Base-by-base conservation (phyloP, 2,113 vertebrate genomes). In the Potamarius usumacintae region DNA sequence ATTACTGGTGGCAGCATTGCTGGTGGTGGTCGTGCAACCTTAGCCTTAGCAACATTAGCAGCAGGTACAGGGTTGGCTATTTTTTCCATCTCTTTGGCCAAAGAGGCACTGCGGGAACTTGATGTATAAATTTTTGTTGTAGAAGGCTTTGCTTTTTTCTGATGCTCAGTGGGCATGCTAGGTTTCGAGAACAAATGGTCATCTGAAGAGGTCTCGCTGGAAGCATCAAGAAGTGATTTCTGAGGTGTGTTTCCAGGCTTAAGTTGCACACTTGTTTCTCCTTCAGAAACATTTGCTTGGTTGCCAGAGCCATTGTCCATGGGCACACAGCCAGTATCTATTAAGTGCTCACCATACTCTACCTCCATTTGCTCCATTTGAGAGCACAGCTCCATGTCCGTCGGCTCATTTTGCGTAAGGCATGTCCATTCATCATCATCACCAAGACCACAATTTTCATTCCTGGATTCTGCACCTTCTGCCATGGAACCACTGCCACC, bases 71-170 rank as follows among this genome's bases (percentile, higher is more conserved):
- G 85, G 62, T 89, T 92, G 2, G 87, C 12, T 17, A 81, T 18
- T 18, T 90, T 92, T 86, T 95, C 95, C 0, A 97, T 89, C 22
- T 97, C 96, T 71, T 91, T 95, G 77, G 93, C 95, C 71, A 97
- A 90, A 58, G 91, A 92, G 69, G 96, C 96, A 1, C 58, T 96
- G 30, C 96, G 94, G 0, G 96, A 97, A 0, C 88, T 85, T 0
- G 96, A 92, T 67, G 93, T 94, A 87, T 96, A 97, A 74, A 96
- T 89, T 87, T 97, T 97, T 2, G 95, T 87, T 0, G 96, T 97
- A 27, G 94, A 89, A 83, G 92, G 95, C 72, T 92, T 95, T 2
- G 65, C 82, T 15, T 67, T 71, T 85, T 92, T 96, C 60, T 89
- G 58, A 1, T 91, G 89, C 10, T 91, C 82, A 0, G 63, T 93